These are phyloP conservation scores for Drosophila bunnanda DNA, from an alignment of 2,888 invertebrate genomes.

Conservation along the genomic window DNA sequence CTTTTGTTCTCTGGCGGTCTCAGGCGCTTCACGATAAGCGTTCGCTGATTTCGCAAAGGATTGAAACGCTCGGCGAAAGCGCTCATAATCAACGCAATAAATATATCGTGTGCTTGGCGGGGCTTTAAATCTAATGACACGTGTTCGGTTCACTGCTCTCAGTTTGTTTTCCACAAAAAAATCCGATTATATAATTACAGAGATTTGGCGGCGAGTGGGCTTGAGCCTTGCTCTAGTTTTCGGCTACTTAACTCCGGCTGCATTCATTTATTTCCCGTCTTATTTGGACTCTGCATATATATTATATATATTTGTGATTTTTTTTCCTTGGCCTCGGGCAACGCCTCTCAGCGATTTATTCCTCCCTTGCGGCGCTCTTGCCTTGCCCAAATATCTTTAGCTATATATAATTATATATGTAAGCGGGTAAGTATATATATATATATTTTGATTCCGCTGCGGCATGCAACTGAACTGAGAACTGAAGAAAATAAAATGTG, in stretches of 20 bases:
- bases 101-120: conserved; percentile 13
- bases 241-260: conserved; percentile 41
- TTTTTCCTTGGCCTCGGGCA: conserved; percentile 48
- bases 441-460: conserved; percentile 53
- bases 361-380: conserved; percentile 33
- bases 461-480: conserved; percentile 66
- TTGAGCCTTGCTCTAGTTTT: conserved; percentile 67
- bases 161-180: conserved; percentile 3
- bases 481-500: conserved; percentile 39
- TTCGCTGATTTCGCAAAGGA: conserved; percentile 73
- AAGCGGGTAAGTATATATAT: conserved; percentile 37
- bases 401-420: conserved; percentile 36
- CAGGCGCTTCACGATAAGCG: conserved; percentile 65
- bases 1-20: conserved; percentile 69
- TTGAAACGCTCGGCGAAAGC: conserved; percentile 65
- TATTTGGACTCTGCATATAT: neutral
- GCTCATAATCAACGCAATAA: conserved; percentile 60
- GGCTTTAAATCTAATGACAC: conserved; percentile 26
- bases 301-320: conserved; percentile 22
- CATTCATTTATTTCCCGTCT: conserved; percentile 51
- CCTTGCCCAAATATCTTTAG: conserved; percentile 28
- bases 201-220: conserved; percentile 20
- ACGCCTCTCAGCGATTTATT: conserved; percentile 60
- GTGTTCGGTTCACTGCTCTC: conserved; percentile 20
- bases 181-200: conserved; percentile 63